Base-by-base conservation (phyloP, 2,888 invertebrate genomes). In the Anaspis maculata region DNA sequence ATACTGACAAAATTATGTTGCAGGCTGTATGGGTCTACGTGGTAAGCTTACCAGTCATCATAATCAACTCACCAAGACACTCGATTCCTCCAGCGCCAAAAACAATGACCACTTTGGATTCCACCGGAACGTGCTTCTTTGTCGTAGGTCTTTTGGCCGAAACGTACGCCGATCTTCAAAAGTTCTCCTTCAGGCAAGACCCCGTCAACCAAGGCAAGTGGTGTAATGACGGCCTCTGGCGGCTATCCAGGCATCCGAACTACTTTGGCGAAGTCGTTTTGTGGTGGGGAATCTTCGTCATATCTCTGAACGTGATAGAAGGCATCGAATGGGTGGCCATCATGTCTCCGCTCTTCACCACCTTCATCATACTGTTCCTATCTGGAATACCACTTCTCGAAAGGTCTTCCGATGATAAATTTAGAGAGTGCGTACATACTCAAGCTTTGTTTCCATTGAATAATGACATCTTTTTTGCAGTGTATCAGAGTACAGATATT, bases 281-380 rank as follows among this genome's bases (percentile, higher is more conserved):
- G 10, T 91, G 94, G 92, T 87, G 91, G 85, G 91, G 94, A 3
- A 82, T 92, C 51, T 92, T 92, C 59, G 78, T 87, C 30, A 84
- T 91, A 61, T 86, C 90, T 0, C 64, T 90, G 19, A 89, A 88
- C 59, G 84, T 91, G 11, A 78, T 92, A 49, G 77, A 82, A 53
- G 86, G 88, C 11, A 69, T 78, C 16, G 89, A 92, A 68, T 91
- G 88, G 84, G 71, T 88, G 14, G 88, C 84, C 6, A 79, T 89
- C 48, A 71, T 88, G 49, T 90, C 89, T 10, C 91, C 91, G 3
- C 68, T 91, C 37, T 92, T 92, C 63, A 90, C 87, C 13, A 83
- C 83, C 10, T 67, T 85, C 46, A 90, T 91, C 42, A 84, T 92
- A 53, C 69, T 92, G 31, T 91, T 91, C 67, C 72, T 92, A 52